Conservation (phyloP, 2,888 invertebrate genomes). For the Eupithecia vulgata region DNA sequence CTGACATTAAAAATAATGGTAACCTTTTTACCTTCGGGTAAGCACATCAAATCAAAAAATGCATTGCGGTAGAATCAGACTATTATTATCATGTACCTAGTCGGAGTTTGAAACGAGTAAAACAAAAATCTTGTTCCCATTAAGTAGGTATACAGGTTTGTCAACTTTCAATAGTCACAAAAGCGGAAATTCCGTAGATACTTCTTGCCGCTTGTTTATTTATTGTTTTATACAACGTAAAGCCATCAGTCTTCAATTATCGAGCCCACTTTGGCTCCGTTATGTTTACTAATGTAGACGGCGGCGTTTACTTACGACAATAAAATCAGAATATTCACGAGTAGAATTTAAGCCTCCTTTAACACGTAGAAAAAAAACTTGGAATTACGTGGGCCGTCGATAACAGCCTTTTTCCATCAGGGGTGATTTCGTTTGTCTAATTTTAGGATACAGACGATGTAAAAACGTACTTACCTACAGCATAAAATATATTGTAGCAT, state of each 20-base stretch:
- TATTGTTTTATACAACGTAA: slow-evolving; percentile 45
- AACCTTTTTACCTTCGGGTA: no score
- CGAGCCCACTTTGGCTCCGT: slow-evolving; percentile 42
- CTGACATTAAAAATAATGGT: not conserved
- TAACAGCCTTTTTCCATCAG: no score
- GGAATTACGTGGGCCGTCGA: no score
- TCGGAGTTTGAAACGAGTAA: not conserved
- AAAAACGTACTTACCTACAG: no score
- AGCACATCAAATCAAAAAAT: not conserved
- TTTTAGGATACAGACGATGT: no score
- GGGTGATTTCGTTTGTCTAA: no score
- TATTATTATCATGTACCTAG: slow-evolving; percentile 10
- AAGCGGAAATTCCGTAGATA: slow-evolving; percentile 41
- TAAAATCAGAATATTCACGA: not conserved
- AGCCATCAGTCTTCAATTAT: slow-evolving; percentile 45
- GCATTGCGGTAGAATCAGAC: not conserved
- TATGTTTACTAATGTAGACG: slow-evolving; percentile 29
- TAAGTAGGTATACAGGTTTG: slow-evolving; percentile 15
- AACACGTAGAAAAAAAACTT: not conserved
- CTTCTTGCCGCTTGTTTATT: slow-evolving; percentile 38
- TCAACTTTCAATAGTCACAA: slow-evolving; percentile 35
- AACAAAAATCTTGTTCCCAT: not conserved
- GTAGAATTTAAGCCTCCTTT: not conserved
- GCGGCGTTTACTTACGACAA: not conserved
- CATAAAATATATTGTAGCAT: no score